A percentile compares a stretch with the other conserved stretches of the same genome.
Evolutionary conservation across 2,888 invertebrate genomes (phyloP).

Genomic region (Ennomos fuscantarius): DNA sequence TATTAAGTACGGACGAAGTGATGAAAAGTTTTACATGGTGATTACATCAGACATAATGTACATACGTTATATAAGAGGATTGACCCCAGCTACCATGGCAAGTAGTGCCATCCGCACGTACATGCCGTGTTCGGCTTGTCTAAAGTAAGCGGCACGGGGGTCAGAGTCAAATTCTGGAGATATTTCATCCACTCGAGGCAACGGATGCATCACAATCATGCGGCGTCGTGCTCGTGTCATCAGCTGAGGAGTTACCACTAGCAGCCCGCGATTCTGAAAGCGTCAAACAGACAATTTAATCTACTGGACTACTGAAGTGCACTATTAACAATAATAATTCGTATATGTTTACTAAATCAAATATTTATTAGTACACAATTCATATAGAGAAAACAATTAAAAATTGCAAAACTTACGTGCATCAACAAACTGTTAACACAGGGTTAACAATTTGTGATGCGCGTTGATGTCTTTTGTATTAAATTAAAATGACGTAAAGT

Average conservation of each 20-base stretch:
- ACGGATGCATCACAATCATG: conserved; percentile 98
- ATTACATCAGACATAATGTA: background rate
- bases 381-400: too few species aligned
- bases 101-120: conserved; percentile 99
- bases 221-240: conserved; percentile 97
- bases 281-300: conserved; percentile 2
- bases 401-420: too few species aligned
- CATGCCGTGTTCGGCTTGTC: conserved; percentile 99
- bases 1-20: background rate
- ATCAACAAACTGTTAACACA: too few species aligned
- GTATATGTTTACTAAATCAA: too few species aligned
- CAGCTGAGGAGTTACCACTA: conserved; percentile 96
- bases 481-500: too few species aligned
- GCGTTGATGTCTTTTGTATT: too few species aligned
- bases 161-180: conserved; percentile 98
- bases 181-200: conserved; percentile 98
- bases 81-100: conserved; percentile 93
- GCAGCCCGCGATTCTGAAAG: conserved; percentile 92
- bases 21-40: too few species aligned
- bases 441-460: too few species aligned
- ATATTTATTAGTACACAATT: too few species aligned
- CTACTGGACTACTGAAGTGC: background rate
- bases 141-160: conserved; percentile 98
- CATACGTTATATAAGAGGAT: conserved; percentile 62
- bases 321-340: too few species aligned